Evolutionary conservation across 2,888 invertebrate genomes (phyloP), one percentile per base, ranked within the genome.

Genomic region (Drosophila kanekoi): DNA sequence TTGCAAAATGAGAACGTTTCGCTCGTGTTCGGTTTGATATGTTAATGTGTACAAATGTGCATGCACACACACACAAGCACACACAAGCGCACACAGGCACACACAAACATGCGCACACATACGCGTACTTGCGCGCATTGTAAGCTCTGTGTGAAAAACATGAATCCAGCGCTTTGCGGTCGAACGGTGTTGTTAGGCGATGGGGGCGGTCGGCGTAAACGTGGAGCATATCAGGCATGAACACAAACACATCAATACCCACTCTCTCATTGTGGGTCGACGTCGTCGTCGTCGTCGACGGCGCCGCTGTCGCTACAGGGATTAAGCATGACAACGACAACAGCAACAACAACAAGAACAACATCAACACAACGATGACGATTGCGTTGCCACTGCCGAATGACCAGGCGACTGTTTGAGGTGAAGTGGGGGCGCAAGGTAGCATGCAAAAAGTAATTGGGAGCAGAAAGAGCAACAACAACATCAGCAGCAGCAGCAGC

Each of bases 381-480:
- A 77, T 84, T 81, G 79, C 83, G 79, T 60, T 81, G 71, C 59
- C 81, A 73, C 63, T 77, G 76, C 60, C 79, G 68, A 65, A 77
- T 87, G 89, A 80, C 84, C 81, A 86, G 45, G 51, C 41, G 69
- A 56, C 58, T 65, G 85, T 74, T 72, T 73, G 78, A 73, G 82
- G 81, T 89, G 81, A 84, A 87, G 82, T 87, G 87, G 85, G 89
- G 82, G 89, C 82, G 84, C 84, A 89, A 82, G 87, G 82, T 89
- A 82, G 87, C 89, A 82, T 82, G 82, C 89, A 89, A 84, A 89
- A 90, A 89, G 89, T 90, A 87, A 87, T 90, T 87, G 87, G 87
- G 90, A 87, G 89, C 87, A 87, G 89, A 84, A 89, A 82, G 82
- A 82, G 82, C 89, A 82, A 60, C 56, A 75, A 72, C 56, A 77